Conservation (phyloP, 2,113 vertebrate genomes). For the Tonatia bakeri region DNA sequence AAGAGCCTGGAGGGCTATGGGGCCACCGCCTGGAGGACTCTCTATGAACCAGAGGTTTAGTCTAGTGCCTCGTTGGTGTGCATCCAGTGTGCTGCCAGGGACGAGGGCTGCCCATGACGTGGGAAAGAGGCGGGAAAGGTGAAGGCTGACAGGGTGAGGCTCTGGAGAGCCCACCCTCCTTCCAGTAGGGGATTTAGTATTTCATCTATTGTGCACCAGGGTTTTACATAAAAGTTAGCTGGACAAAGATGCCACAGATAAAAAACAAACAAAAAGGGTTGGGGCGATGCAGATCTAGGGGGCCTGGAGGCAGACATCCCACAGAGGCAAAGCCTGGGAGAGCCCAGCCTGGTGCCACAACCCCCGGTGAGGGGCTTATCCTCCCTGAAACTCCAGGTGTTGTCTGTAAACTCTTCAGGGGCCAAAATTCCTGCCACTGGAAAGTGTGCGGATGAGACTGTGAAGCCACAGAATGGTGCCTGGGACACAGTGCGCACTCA, state of each 20-base stretch:
- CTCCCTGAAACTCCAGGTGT: neutral
- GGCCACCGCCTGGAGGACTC: neutral
- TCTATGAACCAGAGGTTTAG: neutral
- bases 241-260: neutral
- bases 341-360: neutral
- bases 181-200: neutral
- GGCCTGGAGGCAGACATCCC: neutral
- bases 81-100: neutral
- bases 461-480: neutral
- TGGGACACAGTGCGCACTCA: neutral
- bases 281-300: neutral
- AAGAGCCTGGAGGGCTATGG: neutral
- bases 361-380: neutral
- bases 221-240: neutral
- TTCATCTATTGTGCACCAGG: neutral
- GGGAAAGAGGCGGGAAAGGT: neutral
- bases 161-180: neutral
- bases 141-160: neutral
- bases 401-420: neutral
- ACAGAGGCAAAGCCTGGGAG: neutral
- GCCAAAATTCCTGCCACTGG: rapidly evolving
- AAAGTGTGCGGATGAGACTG: neutral
- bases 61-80: neutral
- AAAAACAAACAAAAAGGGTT: neutral
- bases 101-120: neutral